Evolutionary conservation across 2,113 vertebrate species (phyloP).

Genomic region (Nymphicus hollandicus): DNA sequence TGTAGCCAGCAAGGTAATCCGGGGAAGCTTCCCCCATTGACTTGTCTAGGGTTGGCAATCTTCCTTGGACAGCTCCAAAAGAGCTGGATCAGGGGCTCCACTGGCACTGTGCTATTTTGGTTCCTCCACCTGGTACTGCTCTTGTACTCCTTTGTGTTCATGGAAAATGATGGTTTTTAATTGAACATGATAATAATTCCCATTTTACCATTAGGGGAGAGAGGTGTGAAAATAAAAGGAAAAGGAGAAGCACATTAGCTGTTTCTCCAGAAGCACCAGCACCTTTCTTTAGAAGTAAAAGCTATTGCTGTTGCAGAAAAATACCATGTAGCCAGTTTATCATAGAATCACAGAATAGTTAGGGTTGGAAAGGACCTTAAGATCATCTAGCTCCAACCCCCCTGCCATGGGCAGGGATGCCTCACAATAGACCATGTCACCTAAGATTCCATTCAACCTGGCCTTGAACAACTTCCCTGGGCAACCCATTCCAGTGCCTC

Average conservation of each 20-base stretch:
- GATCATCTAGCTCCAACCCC: background rate
- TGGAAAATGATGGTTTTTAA: background rate
- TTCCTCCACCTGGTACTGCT: background rate
- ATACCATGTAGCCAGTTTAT: background rate
- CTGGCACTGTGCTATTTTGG: fast-evolving
- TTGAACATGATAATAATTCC: background rate
- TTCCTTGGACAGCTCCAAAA: background rate
- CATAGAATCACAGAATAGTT: background rate
- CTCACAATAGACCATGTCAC: background rate
- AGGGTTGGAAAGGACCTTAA: background rate
- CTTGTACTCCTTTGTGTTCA: background rate
- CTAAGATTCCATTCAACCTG: background rate
- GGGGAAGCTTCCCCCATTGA: background rate
- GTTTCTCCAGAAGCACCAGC: background rate
- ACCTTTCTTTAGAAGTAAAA: background rate
- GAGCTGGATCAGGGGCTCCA: fast-evolving
- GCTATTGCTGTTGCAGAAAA: background rate
- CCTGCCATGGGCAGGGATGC: background rate
- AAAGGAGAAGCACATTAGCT: background rate
- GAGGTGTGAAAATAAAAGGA: background rate
- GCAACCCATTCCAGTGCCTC: background rate
- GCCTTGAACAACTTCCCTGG: background rate
- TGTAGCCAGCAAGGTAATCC: background rate
- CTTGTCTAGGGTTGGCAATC: background rate
- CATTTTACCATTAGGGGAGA: background rate